Evolutionary conservation across 2,888 invertebrate species (phyloP), one percentile per base, ranked within the genome.

Genomic region (Polymixis lichenea): DNA sequence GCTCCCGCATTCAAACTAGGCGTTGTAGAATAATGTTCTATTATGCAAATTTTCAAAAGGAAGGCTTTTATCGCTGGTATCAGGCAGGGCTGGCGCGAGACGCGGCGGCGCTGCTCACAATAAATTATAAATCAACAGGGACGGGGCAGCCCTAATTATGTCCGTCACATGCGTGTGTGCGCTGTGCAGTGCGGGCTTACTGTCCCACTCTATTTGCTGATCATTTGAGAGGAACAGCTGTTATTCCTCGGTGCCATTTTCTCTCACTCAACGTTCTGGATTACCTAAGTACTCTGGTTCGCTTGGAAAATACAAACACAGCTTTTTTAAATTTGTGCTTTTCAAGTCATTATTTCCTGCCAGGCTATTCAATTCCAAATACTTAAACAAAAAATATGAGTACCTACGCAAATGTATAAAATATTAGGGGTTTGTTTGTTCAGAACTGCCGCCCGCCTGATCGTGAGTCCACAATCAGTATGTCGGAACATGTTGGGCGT

Each of bases 71-170:
- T 69, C 68, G 22, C 62, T 69, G 38, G 66, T 72, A 75, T 71
- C 82, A 81, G 80, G 72, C 66, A 78, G 78, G 78, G 87, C 49
- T 75, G 70, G 61, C 74, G 60, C 73, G 67, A 80, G 46, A 64
- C 65, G 19, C 28, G 13, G 9, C 43, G 38, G 28, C 38, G 64
- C 65, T 55, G 75, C 70, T 71, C 60, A 61, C 82, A 53, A 85
- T 89, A 85, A 89, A 89, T 90, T 88, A 90, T 89, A 85, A 87
- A 87, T 85, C 82, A 87, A 87, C 88, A 86, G 68, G 72, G 60
- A 73, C 69, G 72, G 80, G 75, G 75, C 87, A 80, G 82, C 87
- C 87, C 89, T 89, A 86, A 89, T 88, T 78, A 87, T 86, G 88
- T 86, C 86, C 82, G 84, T 64, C 75, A 82, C 78, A 83, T 51